These are phyloP conservation scores for Cataglyphis hispanica DNA, from an alignment of 1,140 invertebrate genomes.

Conservation along the genomic window DNA sequence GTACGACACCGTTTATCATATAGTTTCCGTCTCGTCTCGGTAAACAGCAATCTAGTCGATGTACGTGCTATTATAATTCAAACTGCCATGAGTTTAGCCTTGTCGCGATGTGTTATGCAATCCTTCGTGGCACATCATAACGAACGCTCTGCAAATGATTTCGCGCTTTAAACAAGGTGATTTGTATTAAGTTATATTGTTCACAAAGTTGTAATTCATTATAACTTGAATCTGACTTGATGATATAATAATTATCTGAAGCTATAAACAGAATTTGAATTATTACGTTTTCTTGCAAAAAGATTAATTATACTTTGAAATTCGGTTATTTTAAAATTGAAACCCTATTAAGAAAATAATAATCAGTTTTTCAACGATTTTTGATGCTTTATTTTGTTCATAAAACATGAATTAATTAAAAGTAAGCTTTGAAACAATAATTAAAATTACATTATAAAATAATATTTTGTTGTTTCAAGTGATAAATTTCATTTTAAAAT, in stretches of 20 bases:
- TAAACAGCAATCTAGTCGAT: slow-evolving; percentile 12
- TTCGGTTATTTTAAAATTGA: not conserved
- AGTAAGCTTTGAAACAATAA: not conserved
- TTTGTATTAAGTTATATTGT: not conserved
- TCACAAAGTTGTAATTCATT: slow-evolving; percentile 4
- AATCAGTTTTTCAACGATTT: not conserved
- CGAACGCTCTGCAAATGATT: not conserved
- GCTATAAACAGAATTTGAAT: not conserved
- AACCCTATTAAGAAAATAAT: not conserved
- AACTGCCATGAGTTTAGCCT: not conserved
- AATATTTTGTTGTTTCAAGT: not conserved
- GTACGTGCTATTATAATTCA: slow-evolving; percentile 7
- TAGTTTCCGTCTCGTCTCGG: not conserved
- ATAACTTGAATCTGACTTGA: not conserved
- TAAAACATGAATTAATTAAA: not conserved
- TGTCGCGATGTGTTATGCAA: slow-evolving; percentile 22
- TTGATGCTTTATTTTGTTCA: not conserved
- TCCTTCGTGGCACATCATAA: not conserved
- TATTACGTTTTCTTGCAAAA: not conserved
- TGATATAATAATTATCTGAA: not conserved
- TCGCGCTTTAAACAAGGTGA: not conserved
- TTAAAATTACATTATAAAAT: not conserved
- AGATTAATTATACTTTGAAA: not conserved
- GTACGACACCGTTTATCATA: not conserved
- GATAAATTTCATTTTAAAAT: not conserved